These are phyloP conservation scores for Cataglyphis cursor DNA, from an alignment of 2,888 invertebrate species.

Conservation along the genomic window DNA sequence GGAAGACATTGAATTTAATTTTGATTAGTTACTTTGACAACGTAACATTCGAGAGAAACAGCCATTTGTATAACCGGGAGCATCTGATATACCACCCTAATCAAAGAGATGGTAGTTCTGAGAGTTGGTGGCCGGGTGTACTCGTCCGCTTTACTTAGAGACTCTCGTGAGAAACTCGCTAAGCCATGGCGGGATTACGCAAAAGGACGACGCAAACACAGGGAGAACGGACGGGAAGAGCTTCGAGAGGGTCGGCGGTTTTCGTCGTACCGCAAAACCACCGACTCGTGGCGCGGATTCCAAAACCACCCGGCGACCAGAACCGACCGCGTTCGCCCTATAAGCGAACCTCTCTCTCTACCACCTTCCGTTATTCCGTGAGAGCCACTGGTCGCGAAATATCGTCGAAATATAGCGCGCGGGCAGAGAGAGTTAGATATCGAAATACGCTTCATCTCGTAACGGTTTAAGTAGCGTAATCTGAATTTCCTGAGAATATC, in stretches of 20 bases:
- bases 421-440: constrained; percentile 18
- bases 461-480: constrained; percentile 17
- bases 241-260: constrained; percentile 81
- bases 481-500: background rate
- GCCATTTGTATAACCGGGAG: constrained; percentile 11
- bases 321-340: constrained; percentile 75
- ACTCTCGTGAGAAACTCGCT: constrained; percentile 43
- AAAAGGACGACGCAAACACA: constrained; percentile 61
- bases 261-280: constrained; percentile 84
- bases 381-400: constrained; percentile 64
- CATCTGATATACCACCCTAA: constrained; percentile 27
- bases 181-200: constrained; percentile 69
- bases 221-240: constrained; percentile 69
- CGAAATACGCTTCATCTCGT: constrained; percentile 19
- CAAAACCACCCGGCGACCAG: constrained; percentile 80
- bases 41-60: background rate
- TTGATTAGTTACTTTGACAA: background rate
- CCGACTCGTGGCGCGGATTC: constrained; percentile 84
- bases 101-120: constrained; percentile 45
- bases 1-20: background rate
- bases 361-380: constrained; percentile 64
- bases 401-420: constrained; percentile 41
- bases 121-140: constrained; percentile 34
- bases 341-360: constrained; percentile 67
- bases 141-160: constrained; percentile 52